phyloP scores from a whole-genome alignment of 2,888 invertebrate species.

The Peribatodes rhomboidaria region DNA sequence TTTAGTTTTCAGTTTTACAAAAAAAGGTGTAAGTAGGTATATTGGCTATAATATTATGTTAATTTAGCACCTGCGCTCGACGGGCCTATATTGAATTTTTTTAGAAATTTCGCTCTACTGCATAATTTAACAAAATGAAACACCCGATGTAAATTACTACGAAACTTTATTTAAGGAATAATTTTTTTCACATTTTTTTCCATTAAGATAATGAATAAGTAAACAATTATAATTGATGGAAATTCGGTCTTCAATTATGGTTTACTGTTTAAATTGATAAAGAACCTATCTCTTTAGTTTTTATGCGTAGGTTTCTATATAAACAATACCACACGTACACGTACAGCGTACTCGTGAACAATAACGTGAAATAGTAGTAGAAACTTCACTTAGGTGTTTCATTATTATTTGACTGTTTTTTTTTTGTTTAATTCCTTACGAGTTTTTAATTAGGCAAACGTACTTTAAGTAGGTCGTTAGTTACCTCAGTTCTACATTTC shows the following conservation, averaged over 20 bases:
- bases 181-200: slow-evolving; percentile 7
- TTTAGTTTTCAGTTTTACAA: neutral
- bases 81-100: slow-evolving; percentile 70
- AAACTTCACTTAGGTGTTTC: too few relatives aligned
- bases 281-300: neutral
- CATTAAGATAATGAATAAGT: neutral
- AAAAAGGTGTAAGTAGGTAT: neutral
- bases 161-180: slow-evolving; percentile 19
- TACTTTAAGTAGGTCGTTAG: too few relatives aligned
- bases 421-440: too few relatives aligned
- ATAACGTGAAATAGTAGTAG: too few relatives aligned
- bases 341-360: too few relatives aligned
- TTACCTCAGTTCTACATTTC: too few relatives aligned
- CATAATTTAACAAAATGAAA: slow-evolving; percentile 70
- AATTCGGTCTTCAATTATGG: slow-evolving; percentile 9
- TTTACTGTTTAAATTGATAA: slow-evolving; percentile 13
- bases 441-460: too few relatives aligned
- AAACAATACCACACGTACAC: too few relatives aligned
- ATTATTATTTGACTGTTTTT: too few relatives aligned
- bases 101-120: slow-evolving; percentile 71
- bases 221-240: slow-evolving; percentile 21
- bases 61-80: slow-evolving; percentile 64
- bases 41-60: slow-evolving; percentile 66
- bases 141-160: slow-evolving; percentile 27
- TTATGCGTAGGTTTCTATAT: too few relatives aligned